A percentile compares a stretch with the other conserved stretches of the same genome.
Evolutionary conservation across 2,113 vertebrate species (phyloP).

Genomic region (Desmodus rotundus): DNA sequence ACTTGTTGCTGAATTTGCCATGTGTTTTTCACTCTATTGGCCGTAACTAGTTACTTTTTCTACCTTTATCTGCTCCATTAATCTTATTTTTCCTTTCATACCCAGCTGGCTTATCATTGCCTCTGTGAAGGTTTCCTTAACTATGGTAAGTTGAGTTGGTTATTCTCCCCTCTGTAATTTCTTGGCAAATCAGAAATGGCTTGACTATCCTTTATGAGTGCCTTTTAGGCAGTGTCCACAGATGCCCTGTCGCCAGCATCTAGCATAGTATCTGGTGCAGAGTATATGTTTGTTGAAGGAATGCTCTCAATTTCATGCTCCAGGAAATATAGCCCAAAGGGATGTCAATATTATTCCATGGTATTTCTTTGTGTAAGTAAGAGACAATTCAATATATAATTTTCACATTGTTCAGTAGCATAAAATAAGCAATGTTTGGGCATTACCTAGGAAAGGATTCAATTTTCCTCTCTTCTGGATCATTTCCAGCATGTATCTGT

Average conservation of each 20-base stretch:
- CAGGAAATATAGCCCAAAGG: conserved; percentile 23
- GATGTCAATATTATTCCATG: neutral
- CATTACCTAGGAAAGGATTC: conserved; percentile 63
- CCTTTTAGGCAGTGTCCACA: neutral
- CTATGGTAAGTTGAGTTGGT: neutral
- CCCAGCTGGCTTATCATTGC: neutral
- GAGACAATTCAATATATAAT: conserved; percentile 63
- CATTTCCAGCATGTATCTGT: conserved; percentile 58
- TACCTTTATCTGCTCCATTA: neutral
- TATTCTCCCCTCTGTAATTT: neutral
- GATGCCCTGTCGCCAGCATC: neutral
- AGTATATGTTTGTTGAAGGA: conserved; percentile 28
- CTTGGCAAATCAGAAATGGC: neutral
- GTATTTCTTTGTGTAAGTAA: conserved; percentile 43
- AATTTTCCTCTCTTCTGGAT: conserved; percentile 68
- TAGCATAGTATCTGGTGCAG: neutral
- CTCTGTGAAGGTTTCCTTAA: neutral
- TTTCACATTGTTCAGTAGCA: conserved; percentile 42
- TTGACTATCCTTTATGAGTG: neutral
- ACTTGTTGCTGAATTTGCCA: neutral
- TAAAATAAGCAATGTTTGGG: conserved; percentile 49
- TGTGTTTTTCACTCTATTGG: neutral
- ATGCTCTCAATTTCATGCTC: conserved; percentile 39
- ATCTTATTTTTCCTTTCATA: conserved; percentile 19
- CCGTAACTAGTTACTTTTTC: neutral